Evolutionary conservation across 2,888 invertebrate species (phyloP), one percentile per base, ranked within the genome.

Genomic region (Dasypogon diadema): DNA sequence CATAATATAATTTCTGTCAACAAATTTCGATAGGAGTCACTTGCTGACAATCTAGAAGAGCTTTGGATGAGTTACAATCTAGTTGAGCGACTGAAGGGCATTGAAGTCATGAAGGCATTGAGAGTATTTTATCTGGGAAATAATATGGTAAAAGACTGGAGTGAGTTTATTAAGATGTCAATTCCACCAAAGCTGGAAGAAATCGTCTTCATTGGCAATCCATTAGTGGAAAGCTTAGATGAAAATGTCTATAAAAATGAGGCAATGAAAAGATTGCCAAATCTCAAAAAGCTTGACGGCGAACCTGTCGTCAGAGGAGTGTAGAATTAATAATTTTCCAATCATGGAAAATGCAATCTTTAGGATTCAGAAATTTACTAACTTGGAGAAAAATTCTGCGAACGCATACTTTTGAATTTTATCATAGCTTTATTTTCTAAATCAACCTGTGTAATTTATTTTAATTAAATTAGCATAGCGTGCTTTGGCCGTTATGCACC

Each of bases 61-160:
- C 86, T 98, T 1, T 98, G 98, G 98, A 91, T 97, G 65, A 98
- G 97, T 0, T 98, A 97, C 83, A 98, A 98, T 85, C 86, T 91
- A 46, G 92, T 98, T 72, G 98, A 98, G 82, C 97, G 97, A 85
- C 87, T 97, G 46, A 97, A 97, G 87, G 97, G 97, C 0, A 89
- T 97, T 0, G 91, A 91, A 65, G 91, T 90, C 0, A 87, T 98
- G 80, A 93, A 93, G 83, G 95, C 92, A 75, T 85, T 98, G 0
- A 92, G 91, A 83, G 94, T 97, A 0, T 87, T 96, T 1, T 94
- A 94, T 80, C 91, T 95, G 88, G 91, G 93, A 22, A 93, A 95
- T 80, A 96, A 96, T 83, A 84, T 91, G 24, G 92, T 98, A 0
- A 96, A 96, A 83, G 97, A 98, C 79, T 95, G 95, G 96, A 88